A percentile compares a stretch with the other conserved stretches of the same genome.
Evolutionary conservation across 2,113 vertebrate species (phyloP).

Genomic region (Petrocephalus zakoni): DNA sequence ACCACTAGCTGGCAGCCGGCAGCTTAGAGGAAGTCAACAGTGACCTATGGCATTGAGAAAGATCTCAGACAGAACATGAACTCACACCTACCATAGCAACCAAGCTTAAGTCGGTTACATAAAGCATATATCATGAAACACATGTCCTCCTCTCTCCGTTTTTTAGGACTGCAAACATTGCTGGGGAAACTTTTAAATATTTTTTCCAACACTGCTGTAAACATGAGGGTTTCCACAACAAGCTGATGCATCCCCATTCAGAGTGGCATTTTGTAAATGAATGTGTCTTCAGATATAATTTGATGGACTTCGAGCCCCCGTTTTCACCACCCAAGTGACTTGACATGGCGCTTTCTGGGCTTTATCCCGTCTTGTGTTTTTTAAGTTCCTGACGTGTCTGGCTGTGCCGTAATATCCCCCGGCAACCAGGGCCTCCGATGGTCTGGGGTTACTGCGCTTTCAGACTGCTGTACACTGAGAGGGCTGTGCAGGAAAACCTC

Average conservation of each 20-base stretch:
- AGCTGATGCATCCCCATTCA: neutral
- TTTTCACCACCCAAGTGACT: neutral
- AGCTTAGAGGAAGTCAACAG: neutral
- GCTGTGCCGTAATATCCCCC: neutral
- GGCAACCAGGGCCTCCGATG: neutral
- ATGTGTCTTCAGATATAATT: neutral
- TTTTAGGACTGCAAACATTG: neutral
- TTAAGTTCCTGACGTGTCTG: too few species aligned
- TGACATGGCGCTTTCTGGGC: neutral
- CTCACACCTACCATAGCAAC: too few species aligned
- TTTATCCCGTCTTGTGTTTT: neutral
- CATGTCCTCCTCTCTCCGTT: neutral
- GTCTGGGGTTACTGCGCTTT: neutral
- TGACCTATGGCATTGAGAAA: neutral
- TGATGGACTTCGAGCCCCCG: neutral
- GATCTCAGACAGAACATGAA: neutral
- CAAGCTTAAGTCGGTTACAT: neutral
- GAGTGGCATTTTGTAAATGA: neutral
- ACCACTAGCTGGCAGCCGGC: neutral
- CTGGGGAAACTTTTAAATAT: neutral
- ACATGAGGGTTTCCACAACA: neutral
- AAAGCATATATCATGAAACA: neutral
- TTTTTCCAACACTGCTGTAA: neutral
- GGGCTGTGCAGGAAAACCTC: constrained; percentile 29
- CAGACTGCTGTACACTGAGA: constrained; percentile 3